Evolutionary conservation across 92 coral and sea anemone genomes (phyloP).

Genomic region (Phenganax marumi): DNA sequence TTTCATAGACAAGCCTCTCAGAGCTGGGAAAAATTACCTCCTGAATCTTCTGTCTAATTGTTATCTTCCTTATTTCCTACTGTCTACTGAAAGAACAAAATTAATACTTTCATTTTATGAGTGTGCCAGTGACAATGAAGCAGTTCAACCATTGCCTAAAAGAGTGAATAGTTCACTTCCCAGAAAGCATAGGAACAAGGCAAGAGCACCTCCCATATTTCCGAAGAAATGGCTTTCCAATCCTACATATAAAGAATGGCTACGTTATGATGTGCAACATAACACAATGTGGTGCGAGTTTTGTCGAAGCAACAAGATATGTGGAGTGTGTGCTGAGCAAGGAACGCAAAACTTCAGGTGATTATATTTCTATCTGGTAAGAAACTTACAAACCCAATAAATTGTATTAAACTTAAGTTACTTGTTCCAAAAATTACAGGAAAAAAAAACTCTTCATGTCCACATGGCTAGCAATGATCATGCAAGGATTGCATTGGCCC

Average conservation of each 20-base stretch:
- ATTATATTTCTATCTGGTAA: background rate
- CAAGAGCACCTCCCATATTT: constrained; percentile 37
- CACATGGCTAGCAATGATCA: constrained; percentile 42
- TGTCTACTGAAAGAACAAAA: constrained; percentile 17
- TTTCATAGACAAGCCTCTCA: no score
- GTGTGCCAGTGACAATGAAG: constrained; percentile 29
- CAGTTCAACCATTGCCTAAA: constrained; percentile 21
- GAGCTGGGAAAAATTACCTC: constrained; percentile 1
- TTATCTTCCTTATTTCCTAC: constrained; percentile 6
- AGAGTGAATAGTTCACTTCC: constrained; percentile 14
- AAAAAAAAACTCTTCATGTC: constrained; percentile 38
- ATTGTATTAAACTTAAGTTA: constrained; percentile 6
- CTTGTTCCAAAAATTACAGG: constrained; percentile 29
- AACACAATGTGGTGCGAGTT: constrained; percentile 40
- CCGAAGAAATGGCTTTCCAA: constrained; percentile 35
- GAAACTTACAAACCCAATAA: constrained; percentile 16
- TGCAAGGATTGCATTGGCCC: constrained; percentile 36
- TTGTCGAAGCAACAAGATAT: constrained; percentile 34
- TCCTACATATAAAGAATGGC: constrained; percentile 31
- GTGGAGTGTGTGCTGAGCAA: constrained; percentile 29
- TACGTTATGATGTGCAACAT: constrained; percentile 32
- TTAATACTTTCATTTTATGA: constrained; percentile 23
- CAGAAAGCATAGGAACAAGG: constrained; percentile 29
- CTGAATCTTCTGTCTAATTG: constrained; percentile 22
- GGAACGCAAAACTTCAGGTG: constrained; percentile 39